These are phyloP conservation scores for Aplysina aerophoba DNA, from an alignment of 37 sponge, comb jelly and placozoan species.

Conservation along the genomic window DNA sequence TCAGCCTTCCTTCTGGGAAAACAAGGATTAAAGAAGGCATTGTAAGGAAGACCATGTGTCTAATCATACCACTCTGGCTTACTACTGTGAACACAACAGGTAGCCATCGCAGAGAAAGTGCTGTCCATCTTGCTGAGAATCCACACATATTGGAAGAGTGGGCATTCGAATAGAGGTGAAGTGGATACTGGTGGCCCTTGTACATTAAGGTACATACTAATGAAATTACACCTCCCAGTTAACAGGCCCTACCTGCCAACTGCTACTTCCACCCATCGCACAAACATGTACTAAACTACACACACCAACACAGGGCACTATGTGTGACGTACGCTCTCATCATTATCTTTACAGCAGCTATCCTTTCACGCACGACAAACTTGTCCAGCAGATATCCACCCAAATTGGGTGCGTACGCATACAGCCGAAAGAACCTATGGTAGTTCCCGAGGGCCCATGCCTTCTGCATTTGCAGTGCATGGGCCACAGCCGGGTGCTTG, in stretches of 20 bases:
- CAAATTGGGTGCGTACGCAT: conserved; percentile 73
- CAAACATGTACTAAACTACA: background rate
- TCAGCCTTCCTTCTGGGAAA: too few species aligned
- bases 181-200: too few species aligned
- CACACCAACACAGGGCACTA: background rate
- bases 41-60: too few species aligned
- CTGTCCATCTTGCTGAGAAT: too few species aligned
- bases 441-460: conserved; percentile 92
- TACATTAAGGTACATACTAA: too few species aligned
- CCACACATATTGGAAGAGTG: too few species aligned
- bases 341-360: conserved; percentile 73
- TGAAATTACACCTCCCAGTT: too few species aligned
- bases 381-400: conserved; percentile 79
- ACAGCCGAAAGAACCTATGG: conserved; percentile 83
- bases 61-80: too few species aligned
- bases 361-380: conserved; percentile 91
- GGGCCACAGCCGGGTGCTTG: conserved; percentile 61
- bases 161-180: too few species aligned
- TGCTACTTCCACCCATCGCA: background rate
- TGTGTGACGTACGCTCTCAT: conserved; percentile 82
- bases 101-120: too few species aligned
- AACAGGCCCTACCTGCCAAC: background rate
- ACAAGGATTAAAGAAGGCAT: too few species aligned
- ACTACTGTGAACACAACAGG: too few species aligned
- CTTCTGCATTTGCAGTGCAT: conserved; percentile 73